Evolutionary conservation across 2,797 vertebrate species (phyloP).

Genomic region (Cetoscarus ocellatus): DNA sequence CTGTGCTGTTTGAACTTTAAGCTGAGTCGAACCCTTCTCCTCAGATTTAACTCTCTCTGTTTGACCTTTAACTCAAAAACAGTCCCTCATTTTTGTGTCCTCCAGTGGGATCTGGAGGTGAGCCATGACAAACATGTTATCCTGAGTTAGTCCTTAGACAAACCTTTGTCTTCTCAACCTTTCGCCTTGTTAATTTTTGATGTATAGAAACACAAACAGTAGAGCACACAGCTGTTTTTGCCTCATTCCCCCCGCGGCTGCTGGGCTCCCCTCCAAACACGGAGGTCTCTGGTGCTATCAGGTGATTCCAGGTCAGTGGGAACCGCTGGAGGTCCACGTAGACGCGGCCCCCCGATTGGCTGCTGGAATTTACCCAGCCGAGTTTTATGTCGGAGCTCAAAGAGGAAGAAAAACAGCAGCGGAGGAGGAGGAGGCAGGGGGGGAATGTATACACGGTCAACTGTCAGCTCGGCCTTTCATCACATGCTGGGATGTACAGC

Average conservation of each 20-base stretch:
- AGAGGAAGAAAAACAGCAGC: constrained; percentile 34
- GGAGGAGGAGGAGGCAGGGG: constrained; percentile 21
- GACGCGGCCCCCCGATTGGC: constrained; percentile 14
- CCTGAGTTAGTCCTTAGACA: background rate
- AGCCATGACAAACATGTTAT: background rate
- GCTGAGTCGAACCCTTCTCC: background rate
- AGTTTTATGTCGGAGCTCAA: constrained; percentile 16
- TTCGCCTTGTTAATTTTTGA: background rate
- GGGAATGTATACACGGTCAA: constrained; percentile 30
- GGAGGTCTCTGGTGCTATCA: constrained; percentile 29
- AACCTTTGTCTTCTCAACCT: background rate
- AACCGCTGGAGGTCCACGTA: constrained; percentile 48
- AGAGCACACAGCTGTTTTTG: constrained; percentile 14
- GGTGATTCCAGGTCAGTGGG: constrained; percentile 66
- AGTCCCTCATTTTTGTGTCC: background rate
- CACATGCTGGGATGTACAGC: constrained; percentile 40
- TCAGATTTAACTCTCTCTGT: background rate
- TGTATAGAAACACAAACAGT: background rate
- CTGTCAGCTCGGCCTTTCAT: constrained; percentile 50
- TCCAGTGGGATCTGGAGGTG: background rate
- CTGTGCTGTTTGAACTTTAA: background rate
- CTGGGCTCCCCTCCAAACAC: constrained; percentile 8
- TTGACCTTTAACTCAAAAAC: background rate
- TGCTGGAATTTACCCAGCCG: constrained; percentile 31
- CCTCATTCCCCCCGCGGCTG: constrained; percentile 17